Conservation (phyloP, 1,140 invertebrate genomes). For the Platyura marginata region DNA sequence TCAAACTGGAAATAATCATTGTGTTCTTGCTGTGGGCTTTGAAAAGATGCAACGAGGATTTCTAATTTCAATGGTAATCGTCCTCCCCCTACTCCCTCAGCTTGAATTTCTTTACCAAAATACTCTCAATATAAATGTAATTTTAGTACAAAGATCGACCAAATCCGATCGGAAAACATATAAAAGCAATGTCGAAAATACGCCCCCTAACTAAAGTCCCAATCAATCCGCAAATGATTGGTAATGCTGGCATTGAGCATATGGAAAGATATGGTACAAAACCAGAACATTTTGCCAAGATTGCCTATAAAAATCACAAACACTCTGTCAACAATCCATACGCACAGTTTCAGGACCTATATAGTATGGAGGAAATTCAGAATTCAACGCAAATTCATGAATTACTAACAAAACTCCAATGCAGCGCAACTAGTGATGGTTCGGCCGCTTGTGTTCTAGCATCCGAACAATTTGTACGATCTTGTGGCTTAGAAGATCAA, state of each 20-base stretch:
- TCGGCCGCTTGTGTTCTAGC: conserved; percentile 79
- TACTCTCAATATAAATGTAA: too few relatives aligned
- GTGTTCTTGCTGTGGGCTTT: conserved; percentile 86
- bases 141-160: conserved; percentile 69
- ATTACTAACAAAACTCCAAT: conserved; percentile 86
- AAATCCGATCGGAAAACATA: conserved; percentile 86
- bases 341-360: conserved; percentile 83
- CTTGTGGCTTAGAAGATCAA: conserved; percentile 58
- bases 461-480: conserved; percentile 76
- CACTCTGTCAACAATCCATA: conserved; percentile 92
- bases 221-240: conserved; percentile 89
- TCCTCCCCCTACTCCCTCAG: too few relatives aligned
- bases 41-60: conserved; percentile 97
- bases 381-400: conserved; percentile 74
- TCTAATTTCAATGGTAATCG: conserved; percentile 48
- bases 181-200: conserved; percentile 66
- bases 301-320: conserved; percentile 93
- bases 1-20: conserved; percentile 68
- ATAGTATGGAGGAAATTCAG: conserved; percentile 74
- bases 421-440: conserved; percentile 94
- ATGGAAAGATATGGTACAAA: conserved; percentile 97
- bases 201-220: conserved; percentile 65
- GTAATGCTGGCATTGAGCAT: conserved; percentile 89
- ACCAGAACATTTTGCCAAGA: conserved; percentile 86
- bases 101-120: background rate